Base-by-base conservation (phyloP, 1,140 invertebrate genomes). In the Drosophila micromelanica region DNA sequence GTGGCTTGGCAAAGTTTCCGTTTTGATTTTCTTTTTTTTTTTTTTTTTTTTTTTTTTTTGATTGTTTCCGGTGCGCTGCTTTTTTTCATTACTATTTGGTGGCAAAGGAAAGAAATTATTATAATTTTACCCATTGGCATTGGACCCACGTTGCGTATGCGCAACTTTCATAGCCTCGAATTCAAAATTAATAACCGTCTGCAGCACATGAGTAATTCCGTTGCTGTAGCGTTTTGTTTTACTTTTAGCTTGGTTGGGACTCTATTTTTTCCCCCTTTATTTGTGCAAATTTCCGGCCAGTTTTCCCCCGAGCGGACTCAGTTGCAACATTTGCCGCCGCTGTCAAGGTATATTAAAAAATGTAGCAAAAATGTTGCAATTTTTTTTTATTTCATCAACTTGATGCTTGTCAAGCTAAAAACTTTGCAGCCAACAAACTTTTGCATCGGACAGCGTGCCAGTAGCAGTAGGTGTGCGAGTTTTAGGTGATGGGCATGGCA, bases 281-380 rank as follows among this genome's bases (percentile, higher is more conserved):
- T 62, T 67, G 45, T 71, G 65, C 37, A 17, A 60, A 40, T 52
- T 68, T 73, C 63, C 55, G 62, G 38, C 30, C 48, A 67, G 62
- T 15, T 71, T 40, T 40, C 45, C 17, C n/a, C 43, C 49, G 57
- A 6, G 68, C 62, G 54, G 40, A 15, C 42, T 38, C 55, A 45
- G 27, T 45, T 43, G 74, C 37, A 67, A 51, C 49, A 55, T 48
- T 56, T 48, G 35, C 65, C 30, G 35, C 42, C 27, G 43, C 48
- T 74, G 82, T 86, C 71, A 82, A 73, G 78, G 72, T 71, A 89
- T 82, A 82, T 82, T 75, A 57, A 67, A 67, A 89, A 76, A 87
- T 82, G 73, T 75, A 68, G 71, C 57, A 23, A 75, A 82, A 73
- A 70, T 65, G 72, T 71, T 73, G 67, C 71, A 86, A 89, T 86